Evolutionary conservation across 2,797 vertebrate species (phyloP), one percentile per base, ranked within the genome.

Genomic region (Smutsia temminckii): DNA sequence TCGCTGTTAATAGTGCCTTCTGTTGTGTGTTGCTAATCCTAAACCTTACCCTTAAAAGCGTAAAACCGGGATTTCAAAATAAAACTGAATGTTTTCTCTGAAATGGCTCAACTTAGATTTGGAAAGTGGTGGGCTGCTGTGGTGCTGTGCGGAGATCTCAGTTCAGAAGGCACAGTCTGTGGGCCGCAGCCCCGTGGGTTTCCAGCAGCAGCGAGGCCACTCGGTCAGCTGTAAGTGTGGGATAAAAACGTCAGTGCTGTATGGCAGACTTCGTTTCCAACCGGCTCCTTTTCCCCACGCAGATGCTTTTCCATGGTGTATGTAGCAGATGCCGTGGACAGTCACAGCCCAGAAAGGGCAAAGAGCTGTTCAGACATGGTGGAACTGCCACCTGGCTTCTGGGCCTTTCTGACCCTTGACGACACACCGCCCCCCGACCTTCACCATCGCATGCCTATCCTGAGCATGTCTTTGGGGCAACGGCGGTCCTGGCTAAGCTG

Each of bases 121-220:
- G 32, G 61, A n/a, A 59, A 27, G 16, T 1, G 29, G 37, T 0
- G 6, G 27, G 18, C n/a, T n/a, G 1, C 37, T 5, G 27, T 40
- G 10, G 20, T 17, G 32, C 59, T 0, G 0, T 16, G 40, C 34
- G 17, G 71, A 69, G 34, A 7, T 1, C 4, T 42, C 63, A 7
- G 55, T 75, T 49, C 83, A 27, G 21, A 14, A 1, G 6, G 21
- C 32, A 10, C 4, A 0, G 16, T 10, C 3, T 25, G 11, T 4
- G 6, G 2, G 10, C 23, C 5, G 1, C 9, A 1, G 2, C 21
- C 27, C 23, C 3, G 1, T 13, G 2, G 46, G 11, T 32, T 63
- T 49, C 64, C 59, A 2, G 46, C 21, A 8, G 37, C 51, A 32
- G 2, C 7, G 6, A 46, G 46, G 46, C 46, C 46, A 46, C 46